Base-by-base conservation (phyloP, 2,888 invertebrate species). In the Sesamia inferens region DNA sequence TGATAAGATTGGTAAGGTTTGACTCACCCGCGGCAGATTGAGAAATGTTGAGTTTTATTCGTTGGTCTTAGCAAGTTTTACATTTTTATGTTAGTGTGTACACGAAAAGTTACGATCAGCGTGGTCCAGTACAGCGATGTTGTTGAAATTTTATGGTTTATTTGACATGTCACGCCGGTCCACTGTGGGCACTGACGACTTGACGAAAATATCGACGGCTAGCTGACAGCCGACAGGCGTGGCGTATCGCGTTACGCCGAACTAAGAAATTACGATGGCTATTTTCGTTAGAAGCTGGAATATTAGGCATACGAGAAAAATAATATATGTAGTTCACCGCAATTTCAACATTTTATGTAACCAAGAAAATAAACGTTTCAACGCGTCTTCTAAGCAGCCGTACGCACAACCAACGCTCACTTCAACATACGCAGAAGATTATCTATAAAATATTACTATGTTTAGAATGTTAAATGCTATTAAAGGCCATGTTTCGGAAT, bases 181-280 rank as follows among this genome's bases (percentile, higher is more conserved):
- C 83, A 85, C 79, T 78, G 74, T 86, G 83, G 84, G 83, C 85
- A 82, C 81, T 88, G 89, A 90, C 90, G 89, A 90, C 88, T 93
- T 94, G 92, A 92, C 92, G 91, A 94, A 95, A 95, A 94, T 94
- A 94, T 94, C 92, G 93, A 93, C 91, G 92, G 87, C 89, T 87
- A 81, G 88, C 90, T 93, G 93, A 92, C 93, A 93, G 89, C 80
- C 86, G 90, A 93, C 91, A 92, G 89, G 88, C 94, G 91, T 89
- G 84, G 89, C 91, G 90, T 94, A 93, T 95, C 93, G 83, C 70
- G 88, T 94, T 94, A 93, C 94, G 88, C 75, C 78, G 89, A 91
- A 90, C 91, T 91, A 90, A 91, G 90, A 92, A 93, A 92, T 91
- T 90, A 89, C 90, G 81, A 76, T 74, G 81, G 90, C 88, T 92